Base-by-base conservation (phyloP, 1,140 invertebrate species). In the Vanessa atalanta region DNA sequence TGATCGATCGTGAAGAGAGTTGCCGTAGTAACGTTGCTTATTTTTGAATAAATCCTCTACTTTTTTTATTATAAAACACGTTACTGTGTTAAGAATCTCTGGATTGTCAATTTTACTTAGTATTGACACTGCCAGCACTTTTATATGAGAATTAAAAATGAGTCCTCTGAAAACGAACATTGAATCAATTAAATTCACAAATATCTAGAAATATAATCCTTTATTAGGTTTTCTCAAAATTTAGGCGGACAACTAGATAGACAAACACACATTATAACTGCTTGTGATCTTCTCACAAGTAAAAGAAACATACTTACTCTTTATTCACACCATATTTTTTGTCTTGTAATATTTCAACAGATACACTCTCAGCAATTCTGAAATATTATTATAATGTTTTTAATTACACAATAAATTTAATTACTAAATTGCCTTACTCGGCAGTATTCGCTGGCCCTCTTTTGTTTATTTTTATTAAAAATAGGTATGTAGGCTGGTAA, bases 11-110 rank as follows among this genome's bases (percentile, higher is more conserved):
- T 78, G 57, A 16, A 84, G 78, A 0, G 87, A 89, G 68, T 90
- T 87, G 0, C 82, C 85, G 57, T 92, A 88, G 66, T 93, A 93
- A n/a, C 90, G 83, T 51, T 77, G 80, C 66, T 90, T 91, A 31
- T 82, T 88, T 55, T 80, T 84, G 47, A 93, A 85, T n/a, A 81
- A 60, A 8, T 85, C 77, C 37, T 90, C 83, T n/a, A 91, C 79
- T 79, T 81, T 88, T 11, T 72, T 77, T 37, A 75, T 86, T 23
- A 89, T 85, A 8, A 83, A 80, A 15, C 55, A 65, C 0, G 72
- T 73, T 31, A 92, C 73, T 8, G 70, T 79, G n/a, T 79, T 65
- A 16, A 90, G 70, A 50, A 83, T 78, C 37, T 81, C 76, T 9
- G 57, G 20, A 47, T 88, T 74, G 0, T 72, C 73, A 13, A 91